These are phyloP conservation scores for Melangyna quadrimaculata DNA, from an alignment of 2,888 invertebrate genomes.

Conservation along the genomic window DNA sequence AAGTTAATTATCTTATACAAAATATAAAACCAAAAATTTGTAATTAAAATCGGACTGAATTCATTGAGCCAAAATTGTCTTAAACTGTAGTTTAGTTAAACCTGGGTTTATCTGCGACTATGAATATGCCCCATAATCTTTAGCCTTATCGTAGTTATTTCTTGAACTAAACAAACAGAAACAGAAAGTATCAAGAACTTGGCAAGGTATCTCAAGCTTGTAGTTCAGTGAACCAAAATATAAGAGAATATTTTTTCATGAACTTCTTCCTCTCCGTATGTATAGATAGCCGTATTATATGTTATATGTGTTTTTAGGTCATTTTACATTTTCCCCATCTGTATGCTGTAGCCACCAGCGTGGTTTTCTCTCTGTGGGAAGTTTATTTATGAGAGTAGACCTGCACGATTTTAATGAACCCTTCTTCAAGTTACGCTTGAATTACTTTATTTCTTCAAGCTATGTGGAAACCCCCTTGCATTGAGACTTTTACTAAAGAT, in stretches of 20 bases:
- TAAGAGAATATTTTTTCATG: constrained; percentile 18
- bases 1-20: too few relatives aligned
- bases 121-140: too few relatives aligned
- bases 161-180: constrained; percentile 41
- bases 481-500: background rate
- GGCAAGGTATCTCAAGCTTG: constrained; percentile 3
- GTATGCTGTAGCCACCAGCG: constrained; percentile 35
- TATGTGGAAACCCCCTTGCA: constrained; percentile 27
- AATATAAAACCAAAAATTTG: too few relatives aligned
- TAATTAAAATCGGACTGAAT: too few relatives aligned
- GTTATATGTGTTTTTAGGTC: constrained; percentile 70
- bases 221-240: constrained; percentile 70
- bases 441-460: constrained; percentile 47
- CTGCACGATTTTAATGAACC: constrained; percentile 63
- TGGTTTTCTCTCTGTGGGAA: constrained; percentile 65
- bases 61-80: too few relatives aligned
- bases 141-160: background rate
- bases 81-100: too few relatives aligned
- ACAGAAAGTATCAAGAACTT: constrained; percentile 64
- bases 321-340: constrained; percentile 69
- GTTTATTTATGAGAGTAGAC: constrained; percentile 47
- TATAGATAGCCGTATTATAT: constrained; percentile 23
- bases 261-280: constrained; percentile 3
- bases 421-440: constrained; percentile 66
- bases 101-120: too few relatives aligned